Percentiles rank a stretch among this genome's conserved stretches.
phyloP scores from a whole-genome alignment of 1,140 invertebrate genomes.

The Melitaea cinxia region DNA sequence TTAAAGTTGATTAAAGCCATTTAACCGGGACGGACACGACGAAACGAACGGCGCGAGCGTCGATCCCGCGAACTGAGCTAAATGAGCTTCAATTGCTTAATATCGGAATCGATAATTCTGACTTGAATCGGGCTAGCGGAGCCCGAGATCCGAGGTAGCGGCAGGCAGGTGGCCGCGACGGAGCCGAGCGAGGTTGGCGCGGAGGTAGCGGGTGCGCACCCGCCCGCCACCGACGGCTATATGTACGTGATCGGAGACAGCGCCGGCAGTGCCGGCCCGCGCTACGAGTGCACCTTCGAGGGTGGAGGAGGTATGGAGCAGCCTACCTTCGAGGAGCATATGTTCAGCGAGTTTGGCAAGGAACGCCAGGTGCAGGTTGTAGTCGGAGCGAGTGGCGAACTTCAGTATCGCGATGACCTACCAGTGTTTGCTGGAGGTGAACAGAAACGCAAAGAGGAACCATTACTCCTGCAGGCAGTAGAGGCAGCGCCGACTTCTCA shows the following conservation, averaged over 20 bases:
- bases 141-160: constrained; percentile 45
- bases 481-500: constrained; percentile 55
- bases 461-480: constrained; percentile 80
- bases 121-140: constrained; percentile 51
- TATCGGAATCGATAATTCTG: constrained; percentile 72
- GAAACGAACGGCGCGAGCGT: constrained; percentile 74
- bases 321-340: constrained; percentile 88
- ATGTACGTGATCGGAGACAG: constrained; percentile 74
- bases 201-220: constrained; percentile 72
- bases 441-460: constrained; percentile 80
- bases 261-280: constrained; percentile 49
- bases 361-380: constrained; percentile 86
- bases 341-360: constrained; percentile 87
- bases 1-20: constrained; percentile 83
- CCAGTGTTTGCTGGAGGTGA: constrained; percentile 71
- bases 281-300: constrained; percentile 73
- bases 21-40: constrained; percentile 78
- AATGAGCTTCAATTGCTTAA: constrained; percentile 82
- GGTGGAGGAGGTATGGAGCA: constrained; percentile 84
- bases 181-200: constrained; percentile 73
- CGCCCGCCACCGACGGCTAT: constrained; percentile 71
- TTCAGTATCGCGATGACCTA: constrained; percentile 82
- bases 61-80: constrained; percentile 70
- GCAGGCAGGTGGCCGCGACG: constrained; percentile 62
- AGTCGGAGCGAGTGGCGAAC: constrained; percentile 83